Conservation (phyloP, 2,797 vertebrate genomes). For the Cryptoblepharus egeriae region DNA sequence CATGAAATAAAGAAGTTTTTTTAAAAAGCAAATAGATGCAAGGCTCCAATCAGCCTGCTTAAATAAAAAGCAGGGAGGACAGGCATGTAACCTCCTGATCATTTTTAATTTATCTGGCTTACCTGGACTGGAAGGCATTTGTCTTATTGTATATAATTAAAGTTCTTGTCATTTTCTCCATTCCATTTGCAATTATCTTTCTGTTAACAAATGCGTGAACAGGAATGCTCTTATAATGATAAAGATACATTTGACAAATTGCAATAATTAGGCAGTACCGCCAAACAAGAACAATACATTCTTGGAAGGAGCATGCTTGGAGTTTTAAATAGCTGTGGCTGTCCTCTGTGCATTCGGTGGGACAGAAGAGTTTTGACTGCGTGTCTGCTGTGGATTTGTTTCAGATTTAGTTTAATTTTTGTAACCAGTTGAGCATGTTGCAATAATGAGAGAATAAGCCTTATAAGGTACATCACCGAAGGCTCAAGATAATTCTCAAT, state of each 20-base stretch:
- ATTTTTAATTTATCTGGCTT: slow-evolving; percentile 64
- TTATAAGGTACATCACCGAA: slow-evolving; percentile 19
- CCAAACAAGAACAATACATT: slow-evolving; percentile 46
- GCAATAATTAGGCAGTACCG: slow-evolving; percentile 55
- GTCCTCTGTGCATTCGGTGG: slow-evolving; percentile 22
- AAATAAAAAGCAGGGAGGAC: slow-evolving; percentile 54
- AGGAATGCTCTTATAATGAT: slow-evolving; percentile 53
- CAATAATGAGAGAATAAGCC: not conserved
- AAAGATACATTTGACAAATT: slow-evolving; percentile 64
- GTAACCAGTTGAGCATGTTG: slow-evolving; percentile 24
- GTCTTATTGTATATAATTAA: slow-evolving; percentile 66
- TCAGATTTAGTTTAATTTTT: slow-evolving; percentile 45
- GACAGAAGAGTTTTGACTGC: slow-evolving; percentile 28
- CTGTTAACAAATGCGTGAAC: slow-evolving; percentile 56
- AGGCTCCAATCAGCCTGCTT: slow-evolving; percentile 39
- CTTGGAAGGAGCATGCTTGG: not conserved
- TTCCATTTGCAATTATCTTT: slow-evolving; percentile 63
- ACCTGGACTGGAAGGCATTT: slow-evolving; percentile 66
- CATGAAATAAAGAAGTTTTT: not conserved
- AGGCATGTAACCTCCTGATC: slow-evolving; percentile 64
- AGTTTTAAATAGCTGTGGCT: slow-evolving; percentile 32
- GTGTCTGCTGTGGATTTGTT: slow-evolving; percentile 22
- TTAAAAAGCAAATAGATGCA: slow-evolving; percentile 12
- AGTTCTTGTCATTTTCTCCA: slow-evolving; percentile 65
- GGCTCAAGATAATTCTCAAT: not conserved